Evolutionary conservation across 2,113 vertebrate genomes (phyloP).

Genomic region (Gobiocypris rarus): DNA sequence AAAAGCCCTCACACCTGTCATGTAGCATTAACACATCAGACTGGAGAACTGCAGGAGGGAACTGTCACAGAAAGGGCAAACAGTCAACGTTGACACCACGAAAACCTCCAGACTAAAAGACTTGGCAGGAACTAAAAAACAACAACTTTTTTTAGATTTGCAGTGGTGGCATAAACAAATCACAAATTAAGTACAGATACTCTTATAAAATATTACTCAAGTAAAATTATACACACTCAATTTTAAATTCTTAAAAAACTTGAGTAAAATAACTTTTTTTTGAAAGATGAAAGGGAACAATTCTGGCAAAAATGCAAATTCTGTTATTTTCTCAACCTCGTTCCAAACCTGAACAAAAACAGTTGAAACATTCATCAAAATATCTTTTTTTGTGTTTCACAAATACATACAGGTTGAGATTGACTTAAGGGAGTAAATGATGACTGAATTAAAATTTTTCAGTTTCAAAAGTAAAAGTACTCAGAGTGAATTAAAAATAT

Average conservation of each 20-base stretch:
- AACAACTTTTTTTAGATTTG: background rate
- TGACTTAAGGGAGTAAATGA: background rate
- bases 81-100: background rate
- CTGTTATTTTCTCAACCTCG: background rate
- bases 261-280: no score
- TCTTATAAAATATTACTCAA: background rate
- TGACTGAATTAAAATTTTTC: no score
- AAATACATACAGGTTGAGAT: background rate
- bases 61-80: conserved; percentile 20
- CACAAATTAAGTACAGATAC: background rate
- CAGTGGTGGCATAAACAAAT: background rate
- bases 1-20: conserved; percentile 47
- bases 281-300: background rate
- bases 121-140: no score
- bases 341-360: background rate
- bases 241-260: no score
- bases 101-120: background rate
- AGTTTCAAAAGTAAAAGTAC: background rate
- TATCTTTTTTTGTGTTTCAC: no score
- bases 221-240: no score
- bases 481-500: background rate
- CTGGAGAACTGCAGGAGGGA: background rate
- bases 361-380: no score
- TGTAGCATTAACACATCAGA: conserved; percentile 31
- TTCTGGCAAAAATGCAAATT: background rate